Conservation (phyloP, 2,113 vertebrate species). For the Potamarius usumacintae region DNA sequence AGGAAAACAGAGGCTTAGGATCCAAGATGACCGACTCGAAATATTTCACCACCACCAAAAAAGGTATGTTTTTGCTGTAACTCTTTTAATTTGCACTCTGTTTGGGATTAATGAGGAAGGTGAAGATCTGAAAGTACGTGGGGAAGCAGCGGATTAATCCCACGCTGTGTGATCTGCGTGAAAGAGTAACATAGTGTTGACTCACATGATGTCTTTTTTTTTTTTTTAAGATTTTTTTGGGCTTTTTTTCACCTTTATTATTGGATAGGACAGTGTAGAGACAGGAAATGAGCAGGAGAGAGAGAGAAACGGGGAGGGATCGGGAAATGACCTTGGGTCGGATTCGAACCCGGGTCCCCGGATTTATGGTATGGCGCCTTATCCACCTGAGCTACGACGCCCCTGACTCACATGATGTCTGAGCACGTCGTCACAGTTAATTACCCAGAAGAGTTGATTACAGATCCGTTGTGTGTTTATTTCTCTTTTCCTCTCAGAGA, state of each 20-base stretch:
- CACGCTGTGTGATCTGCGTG: no score
- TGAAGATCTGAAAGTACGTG: neutral
- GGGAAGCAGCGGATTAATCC: neutral
- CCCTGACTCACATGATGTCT: neutral
- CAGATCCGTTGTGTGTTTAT: neutral
- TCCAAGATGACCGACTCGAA: conserved; percentile 98
- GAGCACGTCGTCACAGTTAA: neutral
- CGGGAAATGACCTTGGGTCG: no score
- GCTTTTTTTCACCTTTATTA: no score
- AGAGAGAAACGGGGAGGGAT: no score
- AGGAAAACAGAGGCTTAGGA: conserved; percentile 78
- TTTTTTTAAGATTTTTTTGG: no score
- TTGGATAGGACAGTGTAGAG: no score
- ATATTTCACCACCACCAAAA: conserved; percentile 99
- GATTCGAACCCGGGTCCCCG: no score
- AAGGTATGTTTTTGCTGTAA: conserved; percentile 76
- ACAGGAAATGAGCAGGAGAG: no score
- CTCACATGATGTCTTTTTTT: neutral
- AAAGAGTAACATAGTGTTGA: no score
- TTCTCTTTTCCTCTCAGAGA: neutral
- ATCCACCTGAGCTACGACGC: no score
- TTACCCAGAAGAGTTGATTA: neutral
- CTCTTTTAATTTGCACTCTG: neutral
- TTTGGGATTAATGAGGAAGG: neutral
- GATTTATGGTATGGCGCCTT: no score